Conservation (phyloP, 1,140 invertebrate genomes). For the Carposina sasakii region DNA sequence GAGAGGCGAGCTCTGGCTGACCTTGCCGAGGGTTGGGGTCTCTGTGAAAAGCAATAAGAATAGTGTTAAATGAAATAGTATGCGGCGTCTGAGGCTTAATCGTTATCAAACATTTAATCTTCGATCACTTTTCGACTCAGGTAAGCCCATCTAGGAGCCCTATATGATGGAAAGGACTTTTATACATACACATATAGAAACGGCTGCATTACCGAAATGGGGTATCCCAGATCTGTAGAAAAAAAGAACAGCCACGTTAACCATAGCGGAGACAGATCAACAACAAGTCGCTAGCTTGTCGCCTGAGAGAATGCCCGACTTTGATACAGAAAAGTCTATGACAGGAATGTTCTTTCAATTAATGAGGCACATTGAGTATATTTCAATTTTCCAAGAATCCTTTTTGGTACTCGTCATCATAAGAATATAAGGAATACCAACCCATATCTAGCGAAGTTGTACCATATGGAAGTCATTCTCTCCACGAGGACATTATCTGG, state of each 20-base stretch:
- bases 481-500: constrained; percentile 33
- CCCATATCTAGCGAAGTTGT: constrained; percentile 50
- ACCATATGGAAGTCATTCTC: constrained; percentile 39
- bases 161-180: neutral
- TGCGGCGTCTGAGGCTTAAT: neutral
- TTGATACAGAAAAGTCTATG: neutral
- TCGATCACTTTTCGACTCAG: neutral
- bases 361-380: neutral
- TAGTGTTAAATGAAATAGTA: neutral
- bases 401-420: neutral
- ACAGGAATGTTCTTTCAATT: neutral
- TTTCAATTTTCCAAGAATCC: neutral
- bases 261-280: neutral
- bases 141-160: neutral
- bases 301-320: neutral
- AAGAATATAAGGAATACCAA: too few relatives aligned
- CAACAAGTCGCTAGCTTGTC: neutral
- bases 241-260: neutral
- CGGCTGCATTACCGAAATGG: neutral
- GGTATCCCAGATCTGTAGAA: too few relatives aligned
- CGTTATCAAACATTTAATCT: neutral
- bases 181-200: neutral
- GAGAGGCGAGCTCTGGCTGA: constrained; percentile 20
- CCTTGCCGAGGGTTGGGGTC: constrained; percentile 34
- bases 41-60: constrained; percentile 21